Evolutionary conservation across 2,797 vertebrate species (phyloP).

Genomic region (Graptemys geographica): DNA sequence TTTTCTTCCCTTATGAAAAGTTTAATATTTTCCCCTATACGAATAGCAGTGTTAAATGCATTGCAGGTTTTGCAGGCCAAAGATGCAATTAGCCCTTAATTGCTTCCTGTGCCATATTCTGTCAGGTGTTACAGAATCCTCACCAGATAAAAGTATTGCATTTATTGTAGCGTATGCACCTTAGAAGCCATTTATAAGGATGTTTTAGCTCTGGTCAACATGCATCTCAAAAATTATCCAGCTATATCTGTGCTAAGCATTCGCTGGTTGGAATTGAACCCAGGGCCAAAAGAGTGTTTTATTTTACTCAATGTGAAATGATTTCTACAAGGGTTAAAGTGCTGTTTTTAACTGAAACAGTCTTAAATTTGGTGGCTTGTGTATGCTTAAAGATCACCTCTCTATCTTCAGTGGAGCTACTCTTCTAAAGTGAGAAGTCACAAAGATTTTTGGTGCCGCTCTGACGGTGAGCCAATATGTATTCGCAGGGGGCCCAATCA

Average conservation of each 20-base stretch:
- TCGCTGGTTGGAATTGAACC: background rate
- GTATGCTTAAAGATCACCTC: background rate
- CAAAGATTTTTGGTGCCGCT: background rate
- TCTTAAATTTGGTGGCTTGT: rapidly evolving
- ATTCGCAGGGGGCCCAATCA: background rate
- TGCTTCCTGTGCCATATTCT: background rate
- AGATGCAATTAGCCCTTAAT: background rate
- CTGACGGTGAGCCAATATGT: background rate
- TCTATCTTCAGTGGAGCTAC: background rate
- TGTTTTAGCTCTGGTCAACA: background rate
- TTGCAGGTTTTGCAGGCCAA: background rate
- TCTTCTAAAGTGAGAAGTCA: background rate
- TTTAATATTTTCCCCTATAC: background rate
- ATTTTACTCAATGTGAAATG: rapidly evolving
- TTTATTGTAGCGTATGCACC: background rate
- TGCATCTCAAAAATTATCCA: too few species aligned
- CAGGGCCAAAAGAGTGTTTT: background rate
- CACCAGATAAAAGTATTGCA: background rate
- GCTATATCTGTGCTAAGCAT: background rate
- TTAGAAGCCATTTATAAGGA: background rate
- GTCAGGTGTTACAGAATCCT: background rate
- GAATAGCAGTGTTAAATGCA: background rate
- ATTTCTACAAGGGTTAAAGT: background rate
- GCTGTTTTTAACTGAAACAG: rapidly evolving
- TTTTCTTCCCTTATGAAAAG: background rate